Evolutionary conservation across 2,113 vertebrate genomes (phyloP).

Genomic region (Piprites chloris): DNA sequence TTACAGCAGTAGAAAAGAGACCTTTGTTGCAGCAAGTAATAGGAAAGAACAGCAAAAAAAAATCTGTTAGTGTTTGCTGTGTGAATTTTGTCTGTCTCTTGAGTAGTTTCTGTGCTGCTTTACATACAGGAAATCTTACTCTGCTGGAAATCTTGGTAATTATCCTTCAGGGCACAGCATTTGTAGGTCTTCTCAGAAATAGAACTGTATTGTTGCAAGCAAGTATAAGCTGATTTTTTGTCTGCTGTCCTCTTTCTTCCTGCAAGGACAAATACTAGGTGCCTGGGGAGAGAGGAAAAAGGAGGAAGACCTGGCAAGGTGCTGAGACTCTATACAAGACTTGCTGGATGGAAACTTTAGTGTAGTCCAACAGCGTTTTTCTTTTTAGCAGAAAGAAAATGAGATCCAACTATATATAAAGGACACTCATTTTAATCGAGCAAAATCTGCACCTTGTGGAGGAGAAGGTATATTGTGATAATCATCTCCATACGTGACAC

Average conservation of each 20-base stretch:
- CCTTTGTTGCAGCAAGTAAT: background rate
- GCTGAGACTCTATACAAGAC: background rate
- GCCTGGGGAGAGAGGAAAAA: background rate
- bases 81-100: background rate
- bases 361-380: background rate
- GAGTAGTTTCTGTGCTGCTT: background rate
- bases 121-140: background rate
- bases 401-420: background rate
- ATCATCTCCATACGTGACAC: background rate
- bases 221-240: background rate
- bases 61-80: background rate
- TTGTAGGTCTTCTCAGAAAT: background rate
- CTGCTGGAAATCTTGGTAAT: constrained; percentile 5
- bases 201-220: background rate
- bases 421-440: background rate
- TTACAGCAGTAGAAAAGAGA: background rate
- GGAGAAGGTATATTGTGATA: background rate
- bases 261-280: background rate
- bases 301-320: background rate
- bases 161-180: background rate
- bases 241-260: background rate
- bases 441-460: background rate
- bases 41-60: background rate
- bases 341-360: background rate
- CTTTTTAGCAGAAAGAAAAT: background rate